Percentiles rank a stretch among this genome's conserved stretches.
Evolutionary conservation across 2,113 vertebrate species (phyloP).

Genomic region (Syngnathus scovelli): DNA sequence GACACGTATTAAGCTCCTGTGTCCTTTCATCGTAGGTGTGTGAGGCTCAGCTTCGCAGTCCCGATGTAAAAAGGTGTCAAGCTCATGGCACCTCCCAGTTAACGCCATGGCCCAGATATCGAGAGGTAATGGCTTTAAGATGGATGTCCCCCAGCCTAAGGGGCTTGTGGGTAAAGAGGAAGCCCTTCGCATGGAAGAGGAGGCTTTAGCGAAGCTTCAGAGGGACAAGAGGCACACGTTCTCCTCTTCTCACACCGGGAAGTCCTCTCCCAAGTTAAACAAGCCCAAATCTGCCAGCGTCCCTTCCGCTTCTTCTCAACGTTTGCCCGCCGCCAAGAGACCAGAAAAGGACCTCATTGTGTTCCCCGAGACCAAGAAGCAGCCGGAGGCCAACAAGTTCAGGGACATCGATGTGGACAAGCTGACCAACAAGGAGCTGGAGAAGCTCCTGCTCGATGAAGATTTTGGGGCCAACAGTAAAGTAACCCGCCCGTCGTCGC

Average conservation of each 20-base stretch:
- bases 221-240: constrained; percentile 74
- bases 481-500: constrained; percentile 54
- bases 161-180: constrained; percentile 90
- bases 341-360: constrained; percentile 92
- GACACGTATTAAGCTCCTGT: not conserved
- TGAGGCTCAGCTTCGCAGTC: constrained; percentile 23
- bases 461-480: constrained; percentile 77
- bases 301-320: constrained; percentile 60
- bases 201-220: constrained; percentile 88
- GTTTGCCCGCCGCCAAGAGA: constrained; percentile 56
- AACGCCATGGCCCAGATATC: constrained; percentile 91
- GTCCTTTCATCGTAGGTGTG: constrained; percentile 36
- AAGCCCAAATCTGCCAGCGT: constrained; percentile 30
- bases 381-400: constrained; percentile 73
- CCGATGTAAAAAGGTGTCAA: constrained; percentile 39
- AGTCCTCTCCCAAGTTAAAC: constrained; percentile 38
- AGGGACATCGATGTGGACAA: constrained; percentile 85
- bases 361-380: constrained; percentile 85
- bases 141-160: constrained; percentile 74
- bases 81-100: constrained; percentile 71
- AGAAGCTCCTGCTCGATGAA: constrained; percentile 89
- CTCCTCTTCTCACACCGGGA: constrained; percentile 45
- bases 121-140: constrained; percentile 83
- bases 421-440: constrained; percentile 85
- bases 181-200: constrained; percentile 96